Conservation (phyloP, 2,113 vertebrate species). For the Cygnus buccinator region DNA sequence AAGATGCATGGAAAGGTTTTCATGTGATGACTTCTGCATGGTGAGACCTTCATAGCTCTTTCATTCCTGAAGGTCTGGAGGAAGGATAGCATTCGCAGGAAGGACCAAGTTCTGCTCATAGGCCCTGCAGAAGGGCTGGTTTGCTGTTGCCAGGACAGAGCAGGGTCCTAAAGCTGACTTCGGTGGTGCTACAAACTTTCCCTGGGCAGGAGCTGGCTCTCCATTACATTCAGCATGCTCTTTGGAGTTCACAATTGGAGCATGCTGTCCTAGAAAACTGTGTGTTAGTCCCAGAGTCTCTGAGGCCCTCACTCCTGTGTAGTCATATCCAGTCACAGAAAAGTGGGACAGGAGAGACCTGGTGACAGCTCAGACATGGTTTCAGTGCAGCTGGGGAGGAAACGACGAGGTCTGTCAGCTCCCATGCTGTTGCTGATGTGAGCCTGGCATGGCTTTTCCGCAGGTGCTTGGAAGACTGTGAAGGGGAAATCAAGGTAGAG, state of each 20-base stretch:
- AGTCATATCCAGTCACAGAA: background rate
- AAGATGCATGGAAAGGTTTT: background rate
- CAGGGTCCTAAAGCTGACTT: background rate
- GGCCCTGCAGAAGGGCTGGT: background rate
- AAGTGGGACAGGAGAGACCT: conserved; percentile 59
- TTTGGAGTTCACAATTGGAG: conserved; percentile 50
- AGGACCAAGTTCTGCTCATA: background rate
- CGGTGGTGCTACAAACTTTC: background rate
- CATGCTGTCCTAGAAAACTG: conserved; percentile 54
- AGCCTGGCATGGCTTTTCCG: background rate
- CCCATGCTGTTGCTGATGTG: background rate
- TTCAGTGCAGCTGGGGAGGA: background rate
- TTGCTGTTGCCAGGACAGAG: background rate
- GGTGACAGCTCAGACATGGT: background rate
- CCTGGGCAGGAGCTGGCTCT: background rate
- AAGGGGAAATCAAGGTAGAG: background rate
- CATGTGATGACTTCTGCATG: background rate
- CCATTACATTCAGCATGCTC: accelerated
- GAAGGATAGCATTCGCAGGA: background rate
- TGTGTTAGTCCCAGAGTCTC: background rate
- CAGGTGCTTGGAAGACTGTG: background rate
- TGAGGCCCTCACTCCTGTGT: background rate
- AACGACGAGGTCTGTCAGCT: background rate
- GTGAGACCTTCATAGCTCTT: background rate
- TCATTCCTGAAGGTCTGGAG: background rate